Base-by-base conservation (phyloP, 2,888 invertebrate genomes). In the Ochropacha duplaris region DNA sequence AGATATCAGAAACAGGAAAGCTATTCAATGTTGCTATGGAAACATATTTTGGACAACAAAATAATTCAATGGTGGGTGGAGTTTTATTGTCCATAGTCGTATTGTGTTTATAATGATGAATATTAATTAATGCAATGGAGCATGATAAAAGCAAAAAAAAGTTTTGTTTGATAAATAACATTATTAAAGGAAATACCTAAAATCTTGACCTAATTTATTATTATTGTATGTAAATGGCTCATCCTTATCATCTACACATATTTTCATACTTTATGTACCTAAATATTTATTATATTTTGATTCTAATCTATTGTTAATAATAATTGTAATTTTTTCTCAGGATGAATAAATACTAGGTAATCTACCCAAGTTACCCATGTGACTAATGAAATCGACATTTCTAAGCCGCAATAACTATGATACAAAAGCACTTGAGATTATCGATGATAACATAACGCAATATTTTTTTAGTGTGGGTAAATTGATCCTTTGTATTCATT, bases 11-110 rank as follows among this genome's bases (percentile, higher is more conserved):
- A 19, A 34, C 52, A 57, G 61, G 57, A 71, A 76, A 83, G 85
- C 77, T 87, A 89, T 90, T 92, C 91, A 90, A 91, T 91, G 86
- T 91, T 87, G 71, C 88, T 65, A 89, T 87, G 76, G 87, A 61
- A 76, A 91, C 88, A 68, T 59, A 60, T 71, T 83, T 82, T 75
- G 61, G 76, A 83, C 88, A 90, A 90, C 88, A 89, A 16, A 16
- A 16, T 26, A 52, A 52, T 14, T 31, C 31, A 22, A 31, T 52
- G 12, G 34, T 31, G 31, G 11, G 19, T 11, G 16, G 19, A 19
- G 50, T 26, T 50, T 24, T 28, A 50, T n/a, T 4, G 19, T 9
- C 26, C 5, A 26, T 28, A 19, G 9, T 3, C 8, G 19, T 19
- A 44, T 44, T 44, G 44, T 44, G 6, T 16, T 44, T 44, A 16